Conservation (phyloP, 2,888 invertebrate species). For the Pollenia amentaria region DNA sequence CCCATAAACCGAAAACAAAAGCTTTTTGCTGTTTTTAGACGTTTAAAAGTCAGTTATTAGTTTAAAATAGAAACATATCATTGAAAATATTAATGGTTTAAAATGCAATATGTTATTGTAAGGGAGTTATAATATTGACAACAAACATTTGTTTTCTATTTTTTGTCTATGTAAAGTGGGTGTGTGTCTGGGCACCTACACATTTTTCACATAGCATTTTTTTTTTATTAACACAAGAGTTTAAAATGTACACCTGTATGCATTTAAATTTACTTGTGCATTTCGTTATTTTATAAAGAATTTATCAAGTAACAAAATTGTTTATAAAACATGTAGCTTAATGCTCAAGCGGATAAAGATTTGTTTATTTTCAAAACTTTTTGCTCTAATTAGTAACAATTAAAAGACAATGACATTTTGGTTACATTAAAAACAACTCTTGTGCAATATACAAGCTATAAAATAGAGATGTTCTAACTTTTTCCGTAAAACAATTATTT, state of each 20-base stretch:
- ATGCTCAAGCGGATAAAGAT: not conserved
- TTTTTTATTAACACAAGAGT: too few relatives aligned
- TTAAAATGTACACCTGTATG: constrained; percentile 9
- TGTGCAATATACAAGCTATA: too few relatives aligned
- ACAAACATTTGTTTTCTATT: too few relatives aligned
- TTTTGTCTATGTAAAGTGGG: not conserved
- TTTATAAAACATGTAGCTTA: too few relatives aligned
- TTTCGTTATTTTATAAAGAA: too few relatives aligned
- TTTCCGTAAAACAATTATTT: too few relatives aligned
- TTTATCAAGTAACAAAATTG: too few relatives aligned
- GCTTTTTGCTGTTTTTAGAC: not conserved
- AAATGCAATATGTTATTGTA: constrained; percentile 38
- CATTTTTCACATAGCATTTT: too few relatives aligned
- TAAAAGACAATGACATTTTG: not conserved
- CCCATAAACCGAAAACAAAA: not conserved
- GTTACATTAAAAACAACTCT: too few relatives aligned
- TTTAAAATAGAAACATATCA: constrained; percentile 7
- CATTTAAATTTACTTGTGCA: too few relatives aligned
- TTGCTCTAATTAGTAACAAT: constrained; percentile 38
- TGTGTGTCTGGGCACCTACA: constrained; percentile 50
- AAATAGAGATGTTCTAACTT: too few relatives aligned
- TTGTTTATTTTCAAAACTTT: not conserved
- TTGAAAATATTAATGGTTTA: not conserved
- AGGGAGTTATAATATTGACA: not conserved
- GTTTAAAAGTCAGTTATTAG: constrained; percentile 31